A percentile compares a stretch with the other conserved stretches of the same genome.
phyloP scores from a whole-genome alignment of 2,888 invertebrate genomes.

The Thymelicus sylvestris region DNA sequence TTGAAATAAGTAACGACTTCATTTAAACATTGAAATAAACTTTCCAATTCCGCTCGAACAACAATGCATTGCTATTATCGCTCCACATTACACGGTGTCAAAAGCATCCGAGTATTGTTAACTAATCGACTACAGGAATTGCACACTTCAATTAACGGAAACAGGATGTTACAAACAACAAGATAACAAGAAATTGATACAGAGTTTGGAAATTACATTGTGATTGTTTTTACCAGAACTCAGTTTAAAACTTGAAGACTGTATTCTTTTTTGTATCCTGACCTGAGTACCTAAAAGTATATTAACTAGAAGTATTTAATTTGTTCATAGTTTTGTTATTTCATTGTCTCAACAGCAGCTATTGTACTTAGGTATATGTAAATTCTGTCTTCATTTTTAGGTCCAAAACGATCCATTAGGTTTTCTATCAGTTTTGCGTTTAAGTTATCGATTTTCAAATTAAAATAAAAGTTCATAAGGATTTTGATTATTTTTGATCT shows the following conservation, averaged over 20 bases:
- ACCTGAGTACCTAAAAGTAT: too few relatives aligned
- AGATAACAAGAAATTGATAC: not conserved
- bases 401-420: too few relatives aligned
- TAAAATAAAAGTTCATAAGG: too few relatives aligned
- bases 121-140: not conserved
- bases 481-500: too few relatives aligned
- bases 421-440: too few relatives aligned
- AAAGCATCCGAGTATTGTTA: slow-evolving; percentile 20
- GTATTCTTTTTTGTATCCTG: too few relatives aligned
- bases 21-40: not conserved
- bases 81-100: slow-evolving; percentile 9
- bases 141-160: slow-evolving; percentile 19
- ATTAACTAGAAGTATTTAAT: too few relatives aligned
- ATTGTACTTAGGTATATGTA: too few relatives aligned
- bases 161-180: slow-evolving; percentile 10
- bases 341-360: too few relatives aligned
- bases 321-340: too few relatives aligned
- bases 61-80: not conserved
- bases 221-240: not conserved
- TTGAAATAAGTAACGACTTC: not conserved
- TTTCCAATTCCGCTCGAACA: not conserved
- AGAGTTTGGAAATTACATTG: not conserved
- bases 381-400: too few relatives aligned
- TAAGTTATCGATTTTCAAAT: too few relatives aligned
- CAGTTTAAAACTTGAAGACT: not conserved